Evolutionary conservation across 2,113 vertebrate species (phyloP).

Genomic region (Narcine bancroftii): DNA sequence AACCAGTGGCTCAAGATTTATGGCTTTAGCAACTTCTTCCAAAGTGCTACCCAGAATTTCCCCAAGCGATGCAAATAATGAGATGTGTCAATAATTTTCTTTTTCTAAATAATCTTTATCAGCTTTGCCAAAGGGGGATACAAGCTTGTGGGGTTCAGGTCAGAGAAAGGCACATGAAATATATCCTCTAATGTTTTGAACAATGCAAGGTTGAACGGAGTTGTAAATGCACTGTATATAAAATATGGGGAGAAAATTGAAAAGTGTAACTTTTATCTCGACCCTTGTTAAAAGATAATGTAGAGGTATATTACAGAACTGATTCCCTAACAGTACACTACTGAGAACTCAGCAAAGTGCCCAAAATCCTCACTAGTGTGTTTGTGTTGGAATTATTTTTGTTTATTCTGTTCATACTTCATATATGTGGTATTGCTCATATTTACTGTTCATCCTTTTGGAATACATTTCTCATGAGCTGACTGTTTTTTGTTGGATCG

Average conservation of each 20-base stretch:
- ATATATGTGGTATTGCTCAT: background rate
- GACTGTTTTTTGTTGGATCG: background rate
- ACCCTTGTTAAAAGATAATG: background rate
- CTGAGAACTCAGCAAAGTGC: background rate
- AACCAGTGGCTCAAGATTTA: constrained; percentile 19
- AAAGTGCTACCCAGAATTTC: background rate
- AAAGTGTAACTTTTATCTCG: background rate
- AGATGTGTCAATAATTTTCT: background rate
- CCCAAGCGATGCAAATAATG: background rate
- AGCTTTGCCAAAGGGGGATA: constrained; percentile 3
- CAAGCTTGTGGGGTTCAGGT: background rate
- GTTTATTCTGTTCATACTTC: background rate
- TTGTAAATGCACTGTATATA: background rate
- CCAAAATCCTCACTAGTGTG: background rate
- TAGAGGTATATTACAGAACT: background rate
- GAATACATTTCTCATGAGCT: background rate
- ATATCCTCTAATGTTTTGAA: background rate
- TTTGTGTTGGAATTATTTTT: background rate
- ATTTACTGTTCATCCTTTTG: background rate
- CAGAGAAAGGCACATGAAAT: background rate
- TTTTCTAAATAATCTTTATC: constrained; percentile 16
- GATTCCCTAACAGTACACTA: background rate
- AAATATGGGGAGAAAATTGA: background rate
- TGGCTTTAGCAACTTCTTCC: background rate
- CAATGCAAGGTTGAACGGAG: background rate